Evolutionary conservation across 2,113 vertebrate genomes (phyloP).

Genomic region (Gavialis gangeticus): DNA sequence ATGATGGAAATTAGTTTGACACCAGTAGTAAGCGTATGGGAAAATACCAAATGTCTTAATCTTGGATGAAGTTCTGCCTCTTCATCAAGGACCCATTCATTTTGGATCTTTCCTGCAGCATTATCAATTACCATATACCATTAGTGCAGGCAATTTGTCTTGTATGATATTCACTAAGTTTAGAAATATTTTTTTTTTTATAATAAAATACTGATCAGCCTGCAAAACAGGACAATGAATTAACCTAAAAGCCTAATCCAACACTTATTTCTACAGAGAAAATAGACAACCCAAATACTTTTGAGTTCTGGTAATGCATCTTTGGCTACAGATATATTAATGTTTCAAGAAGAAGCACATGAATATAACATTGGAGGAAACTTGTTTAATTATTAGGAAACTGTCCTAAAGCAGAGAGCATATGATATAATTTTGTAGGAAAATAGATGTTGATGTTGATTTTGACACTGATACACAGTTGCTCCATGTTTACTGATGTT

Average conservation of each 20-base stretch:
- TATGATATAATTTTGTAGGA: not conserved
- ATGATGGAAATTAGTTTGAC: not conserved
- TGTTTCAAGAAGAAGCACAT: not conserved
- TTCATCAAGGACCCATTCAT: not conserved
- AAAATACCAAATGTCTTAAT: not conserved
- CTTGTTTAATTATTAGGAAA: not conserved
- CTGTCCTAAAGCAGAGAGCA: not conserved
- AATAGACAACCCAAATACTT: not conserved
- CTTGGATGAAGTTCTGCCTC: not conserved
- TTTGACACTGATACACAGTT: not conserved
- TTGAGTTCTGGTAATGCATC: not conserved
- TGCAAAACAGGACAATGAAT: not conserved
- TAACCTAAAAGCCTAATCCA: not conserved
- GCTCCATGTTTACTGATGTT: not conserved
- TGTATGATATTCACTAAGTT: not conserved
- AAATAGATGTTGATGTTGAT: not conserved
- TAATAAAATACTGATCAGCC: not conserved
- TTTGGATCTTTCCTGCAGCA: not conserved
- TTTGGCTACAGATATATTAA: not conserved
- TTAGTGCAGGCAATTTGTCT: not conserved
- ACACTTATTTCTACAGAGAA: not conserved
- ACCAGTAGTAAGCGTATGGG: fast-evolving
- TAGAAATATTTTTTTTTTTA: too few species aligned
- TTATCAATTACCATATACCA: not conserved
- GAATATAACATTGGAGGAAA: not conserved